phyloP scores from a whole-genome alignment of 1,140 invertebrate genomes.

The Antheraea mylitta region DNA sequence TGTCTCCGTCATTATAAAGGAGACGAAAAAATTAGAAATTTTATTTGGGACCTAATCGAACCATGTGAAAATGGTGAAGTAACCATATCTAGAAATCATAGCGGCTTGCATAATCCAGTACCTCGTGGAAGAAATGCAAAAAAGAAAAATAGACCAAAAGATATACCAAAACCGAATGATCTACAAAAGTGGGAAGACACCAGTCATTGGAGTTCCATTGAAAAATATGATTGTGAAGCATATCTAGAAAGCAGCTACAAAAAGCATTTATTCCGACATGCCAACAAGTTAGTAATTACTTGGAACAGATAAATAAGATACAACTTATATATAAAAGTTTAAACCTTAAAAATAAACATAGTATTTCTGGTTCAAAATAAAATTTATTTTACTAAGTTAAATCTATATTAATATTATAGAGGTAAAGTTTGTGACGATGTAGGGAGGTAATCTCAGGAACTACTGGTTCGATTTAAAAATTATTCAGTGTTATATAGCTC shows the following conservation, averaged over 20 bases:
- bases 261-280: constrained; percentile 97
- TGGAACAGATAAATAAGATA: background rate
- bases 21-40: constrained; percentile 98
- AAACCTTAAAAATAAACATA: too few relatives aligned
- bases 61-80: constrained; percentile 91
- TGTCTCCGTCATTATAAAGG: constrained; percentile 97
- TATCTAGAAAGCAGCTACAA: constrained; percentile 97
- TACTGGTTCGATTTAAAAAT: too few relatives aligned
- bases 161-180: constrained; percentile 71
- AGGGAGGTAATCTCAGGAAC: too few relatives aligned
- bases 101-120: constrained; percentile 84
- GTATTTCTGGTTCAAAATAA: too few relatives aligned
- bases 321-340: background rate
- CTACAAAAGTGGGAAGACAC: constrained; percentile 82
- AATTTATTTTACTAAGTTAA: too few relatives aligned
- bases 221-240: constrained; percentile 95
- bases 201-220: constrained; percentile 94
- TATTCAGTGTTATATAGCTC: too few relatives aligned
- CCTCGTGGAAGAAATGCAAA: constrained; percentile 87
- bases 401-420: too few relatives aligned
- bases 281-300: constrained; percentile 92
- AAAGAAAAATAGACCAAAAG: constrained; percentile 87
- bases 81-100: constrained; percentile 90
- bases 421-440: too few relatives aligned
- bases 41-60: constrained; percentile 97